Conservation (phyloP, 2,113 vertebrate genomes). For the Phoenicopterus ruber region DNA sequence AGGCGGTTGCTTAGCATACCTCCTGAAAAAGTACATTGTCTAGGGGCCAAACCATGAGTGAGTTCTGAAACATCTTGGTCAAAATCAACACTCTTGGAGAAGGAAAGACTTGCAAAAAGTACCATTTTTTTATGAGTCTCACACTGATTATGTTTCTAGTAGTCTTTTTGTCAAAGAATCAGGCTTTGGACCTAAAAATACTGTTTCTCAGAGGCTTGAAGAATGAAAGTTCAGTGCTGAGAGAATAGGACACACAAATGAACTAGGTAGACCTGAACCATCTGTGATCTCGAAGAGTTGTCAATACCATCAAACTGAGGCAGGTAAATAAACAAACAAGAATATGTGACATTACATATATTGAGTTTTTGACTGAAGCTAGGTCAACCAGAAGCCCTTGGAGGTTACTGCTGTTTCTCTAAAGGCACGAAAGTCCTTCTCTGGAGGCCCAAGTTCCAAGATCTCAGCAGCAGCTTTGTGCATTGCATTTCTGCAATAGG, state of each 20-base stretch:
- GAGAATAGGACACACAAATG: neutral
- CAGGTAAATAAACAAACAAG: neutral
- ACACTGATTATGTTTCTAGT: neutral
- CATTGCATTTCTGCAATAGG: neutral
- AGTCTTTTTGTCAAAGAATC: neutral
- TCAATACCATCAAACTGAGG: neutral
- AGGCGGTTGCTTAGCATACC: neutral
- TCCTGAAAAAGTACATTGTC: neutral
- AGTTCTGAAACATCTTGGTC: neutral
- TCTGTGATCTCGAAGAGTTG: neutral
- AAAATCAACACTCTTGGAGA: neutral
- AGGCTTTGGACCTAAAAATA: neutral
- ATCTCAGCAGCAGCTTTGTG: neutral
- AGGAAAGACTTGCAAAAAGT: neutral
- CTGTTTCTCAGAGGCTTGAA: accelerated
- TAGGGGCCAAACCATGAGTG: neutral
- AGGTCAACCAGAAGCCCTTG: neutral
- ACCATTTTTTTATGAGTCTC: neutral
- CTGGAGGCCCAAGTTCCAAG: neutral
- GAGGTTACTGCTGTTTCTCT: neutral
- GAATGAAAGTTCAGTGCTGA: neutral
- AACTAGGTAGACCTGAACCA: neutral
- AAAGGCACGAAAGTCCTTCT: neutral
- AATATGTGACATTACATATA: neutral
- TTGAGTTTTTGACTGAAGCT: neutral